Evolutionary conservation across 2,797 vertebrate genomes (phyloP).

Genomic region (Lerista edwardsae): DNA sequence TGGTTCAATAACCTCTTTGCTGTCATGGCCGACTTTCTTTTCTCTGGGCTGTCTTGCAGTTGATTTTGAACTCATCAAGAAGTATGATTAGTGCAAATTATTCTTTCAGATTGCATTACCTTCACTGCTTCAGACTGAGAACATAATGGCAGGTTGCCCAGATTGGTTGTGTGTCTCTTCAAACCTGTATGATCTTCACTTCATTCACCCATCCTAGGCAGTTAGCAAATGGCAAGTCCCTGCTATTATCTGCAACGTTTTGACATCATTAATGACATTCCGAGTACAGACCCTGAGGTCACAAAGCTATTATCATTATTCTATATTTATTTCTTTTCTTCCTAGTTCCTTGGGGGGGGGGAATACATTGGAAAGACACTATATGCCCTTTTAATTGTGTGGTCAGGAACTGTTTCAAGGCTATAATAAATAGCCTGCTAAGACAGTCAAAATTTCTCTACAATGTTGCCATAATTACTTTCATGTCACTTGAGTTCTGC

Average conservation of each 20-base stretch:
- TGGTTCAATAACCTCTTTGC: slow-evolving; percentile 46
- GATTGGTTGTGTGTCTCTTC: slow-evolving; percentile 6
- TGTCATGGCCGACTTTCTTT: slow-evolving; percentile 50
- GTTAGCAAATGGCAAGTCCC: slow-evolving; percentile 24
- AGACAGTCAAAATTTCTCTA: not conserved
- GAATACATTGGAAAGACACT: slow-evolving; percentile 41
- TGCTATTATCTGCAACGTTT: slow-evolving; percentile 24
- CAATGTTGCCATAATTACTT: not conserved
- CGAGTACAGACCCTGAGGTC: slow-evolving; percentile 23
- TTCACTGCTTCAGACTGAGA: slow-evolving; percentile 63
- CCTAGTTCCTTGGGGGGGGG: slow-evolving; percentile 29
- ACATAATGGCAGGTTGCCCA: slow-evolving; percentile 25
- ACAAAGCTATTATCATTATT: slow-evolving; percentile 42
- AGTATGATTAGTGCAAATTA: slow-evolving; percentile 72
- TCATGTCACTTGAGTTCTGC: not conserved
- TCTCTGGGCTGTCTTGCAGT: slow-evolving; percentile 56
- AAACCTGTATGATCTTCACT: slow-evolving; percentile 26
- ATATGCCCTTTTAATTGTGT: slow-evolving; percentile 35
- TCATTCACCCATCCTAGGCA: slow-evolving; percentile 31
- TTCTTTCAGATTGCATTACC: slow-evolving; percentile 69
- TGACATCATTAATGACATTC: slow-evolving; percentile 46
- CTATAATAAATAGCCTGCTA: not conserved
- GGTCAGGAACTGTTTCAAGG: not conserved
- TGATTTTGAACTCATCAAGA: slow-evolving; percentile 69
- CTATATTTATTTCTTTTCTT: slow-evolving; percentile 53